Conservation (phyloP, 2,113 vertebrate genomes). For the Puntigrus tetrazona region DNA sequence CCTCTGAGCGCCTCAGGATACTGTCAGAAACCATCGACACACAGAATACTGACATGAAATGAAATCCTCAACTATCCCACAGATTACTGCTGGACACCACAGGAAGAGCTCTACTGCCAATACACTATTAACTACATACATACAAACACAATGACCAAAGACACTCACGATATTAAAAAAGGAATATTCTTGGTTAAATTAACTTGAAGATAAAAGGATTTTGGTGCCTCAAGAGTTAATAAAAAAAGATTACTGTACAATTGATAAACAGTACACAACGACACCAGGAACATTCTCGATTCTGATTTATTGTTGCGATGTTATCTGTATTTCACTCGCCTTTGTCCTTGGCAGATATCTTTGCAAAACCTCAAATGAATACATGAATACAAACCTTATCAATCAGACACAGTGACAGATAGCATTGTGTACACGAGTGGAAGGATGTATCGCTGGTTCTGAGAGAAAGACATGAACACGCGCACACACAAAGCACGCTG, state of each 20-base stretch:
- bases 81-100: conserved; percentile 1
- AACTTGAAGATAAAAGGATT: background rate
- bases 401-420: background rate
- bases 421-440: background rate
- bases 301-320: background rate
- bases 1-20: conserved; percentile 12
- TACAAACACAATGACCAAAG: background rate
- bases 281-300: background rate
- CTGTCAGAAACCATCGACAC: conserved; percentile 7
- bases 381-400: conserved; percentile 15
- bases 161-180: background rate
- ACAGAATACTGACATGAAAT: background rate
- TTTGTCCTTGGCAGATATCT: background rate
- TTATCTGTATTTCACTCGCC: background rate
- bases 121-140: background rate
- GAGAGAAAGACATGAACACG: conserved; percentile 22
- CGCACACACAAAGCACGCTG: conserved; percentile 22
- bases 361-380: background rate
- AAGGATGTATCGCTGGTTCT: conserved; percentile 5
- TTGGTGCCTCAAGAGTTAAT: background rate
- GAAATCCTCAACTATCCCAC: background rate
- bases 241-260: too few species aligned
- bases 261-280: background rate
- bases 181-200: background rate
- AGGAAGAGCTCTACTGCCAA: conserved; percentile 13